Percentiles rank a stretch among this genome's conserved stretches.
phyloP scores from a whole-genome alignment of 1,140 invertebrate genomes.

The Maniola jurtina region DNA sequence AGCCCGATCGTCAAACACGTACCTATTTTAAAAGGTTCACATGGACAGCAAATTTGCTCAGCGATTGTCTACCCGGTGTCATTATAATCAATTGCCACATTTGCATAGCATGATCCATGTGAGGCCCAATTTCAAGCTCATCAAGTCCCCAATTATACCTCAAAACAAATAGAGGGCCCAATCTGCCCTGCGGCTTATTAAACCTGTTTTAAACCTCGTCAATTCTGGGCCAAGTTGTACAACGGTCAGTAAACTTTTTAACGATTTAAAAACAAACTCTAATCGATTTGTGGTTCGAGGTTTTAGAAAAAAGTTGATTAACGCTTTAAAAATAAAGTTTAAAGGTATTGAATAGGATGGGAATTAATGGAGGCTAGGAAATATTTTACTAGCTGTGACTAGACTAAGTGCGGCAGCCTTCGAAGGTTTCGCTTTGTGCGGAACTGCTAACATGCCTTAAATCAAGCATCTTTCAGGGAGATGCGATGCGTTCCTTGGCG shows the following conservation, averaged over 20 bases:
- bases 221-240: constrained; percentile 37
- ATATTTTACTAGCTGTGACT: too few species aligned
- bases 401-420: too few species aligned
- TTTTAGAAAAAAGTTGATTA: constrained; percentile 16
- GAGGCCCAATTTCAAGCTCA: constrained; percentile 54
- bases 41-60: constrained; percentile 47
- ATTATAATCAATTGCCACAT: constrained; percentile 63
- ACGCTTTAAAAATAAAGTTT: not conserved
- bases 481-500: too few species aligned
- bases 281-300: constrained; percentile 17
- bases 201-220: constrained; percentile 45
- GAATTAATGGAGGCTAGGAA: too few species aligned
- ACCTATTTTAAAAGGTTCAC: constrained; percentile 54
- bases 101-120: constrained; percentile 57
- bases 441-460: too few species aligned
- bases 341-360: not conserved
- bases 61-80: constrained; percentile 47
- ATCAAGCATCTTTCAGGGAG: too few species aligned
- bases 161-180: constrained; percentile 58
- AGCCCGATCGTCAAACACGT: constrained; percentile 33
- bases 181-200: constrained; percentile 43
- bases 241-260: constrained; percentile 54
- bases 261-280: constrained; percentile 47
- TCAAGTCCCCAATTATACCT: constrained; percentile 57
- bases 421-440: too few species aligned